phyloP scores from a whole-genome alignment of 2,113 vertebrate species.

The Bujurquina vittata region DNA sequence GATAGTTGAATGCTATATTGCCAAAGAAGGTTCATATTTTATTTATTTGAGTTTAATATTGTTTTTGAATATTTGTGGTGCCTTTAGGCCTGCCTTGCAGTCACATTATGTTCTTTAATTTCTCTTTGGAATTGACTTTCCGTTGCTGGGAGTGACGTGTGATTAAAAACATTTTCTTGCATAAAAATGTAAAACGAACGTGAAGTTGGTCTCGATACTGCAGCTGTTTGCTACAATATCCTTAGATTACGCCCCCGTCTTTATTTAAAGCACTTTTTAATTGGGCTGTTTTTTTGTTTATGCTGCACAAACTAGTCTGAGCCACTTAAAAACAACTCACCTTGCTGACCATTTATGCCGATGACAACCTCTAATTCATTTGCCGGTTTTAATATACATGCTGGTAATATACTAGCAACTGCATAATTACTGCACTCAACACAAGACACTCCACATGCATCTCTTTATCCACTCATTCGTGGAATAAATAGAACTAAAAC shows the following conservation, averaged over 20 bases:
- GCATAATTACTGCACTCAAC: conserved; percentile 70
- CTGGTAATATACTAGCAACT: conserved; percentile 66
- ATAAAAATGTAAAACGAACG: conserved; percentile 69
- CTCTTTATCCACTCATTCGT: conserved; percentile 74
- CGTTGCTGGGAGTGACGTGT: conserved; percentile 67
- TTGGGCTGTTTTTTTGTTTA: conserved; percentile 68
- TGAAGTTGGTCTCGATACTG: conserved; percentile 33
- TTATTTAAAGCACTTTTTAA: conserved; percentile 61
- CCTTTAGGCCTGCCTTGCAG: conserved; percentile 72
- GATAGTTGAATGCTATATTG: conserved; percentile 73
- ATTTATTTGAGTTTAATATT: conserved; percentile 82
- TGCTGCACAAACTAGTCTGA: conserved; percentile 22
- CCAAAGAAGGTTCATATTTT: conserved; percentile 81
- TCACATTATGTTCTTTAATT: conserved; percentile 74
- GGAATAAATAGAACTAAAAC: conserved; percentile 81
- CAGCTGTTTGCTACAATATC: conserved; percentile 63
- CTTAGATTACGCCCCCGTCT: conserved; percentile 56
- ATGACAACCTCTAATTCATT: conserved; percentile 59
- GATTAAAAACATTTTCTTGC: conserved; percentile 72
- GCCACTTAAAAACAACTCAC: conserved; percentile 53
- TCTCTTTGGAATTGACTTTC: conserved; percentile 77
- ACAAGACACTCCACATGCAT: conserved; percentile 70
- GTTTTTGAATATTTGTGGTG: conserved; percentile 80
- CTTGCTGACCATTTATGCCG: conserved; percentile 61
- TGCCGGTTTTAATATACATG: conserved; percentile 57